Evolutionary conservation across 2,888 invertebrate genomes (phyloP).

Genomic region (Petrolisthes manimaculis): DNA sequence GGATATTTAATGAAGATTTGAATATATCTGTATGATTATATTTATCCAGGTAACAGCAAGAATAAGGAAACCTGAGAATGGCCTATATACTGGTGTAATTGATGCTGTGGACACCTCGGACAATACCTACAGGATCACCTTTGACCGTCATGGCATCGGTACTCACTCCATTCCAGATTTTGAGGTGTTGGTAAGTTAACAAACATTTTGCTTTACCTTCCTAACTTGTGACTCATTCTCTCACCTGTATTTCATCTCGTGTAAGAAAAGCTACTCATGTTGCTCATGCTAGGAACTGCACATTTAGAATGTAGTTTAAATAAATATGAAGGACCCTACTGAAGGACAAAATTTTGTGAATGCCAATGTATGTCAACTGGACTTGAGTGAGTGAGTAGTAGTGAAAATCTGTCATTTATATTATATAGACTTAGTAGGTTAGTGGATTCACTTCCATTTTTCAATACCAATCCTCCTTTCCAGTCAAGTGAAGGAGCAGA

Average conservation of each 20-base stretch:
- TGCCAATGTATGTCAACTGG: not conserved
- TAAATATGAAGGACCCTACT: not conserved
- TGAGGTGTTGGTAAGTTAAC: conserved; percentile 79
- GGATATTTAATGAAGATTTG: no score
- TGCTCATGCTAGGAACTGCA: no score
- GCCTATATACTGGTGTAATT: conserved; percentile 86
- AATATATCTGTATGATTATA: no score
- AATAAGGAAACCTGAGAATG: conserved; percentile 92
- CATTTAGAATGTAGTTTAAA: not conserved
- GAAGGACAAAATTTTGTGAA: not conserved
- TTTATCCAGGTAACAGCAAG: conserved; percentile 79
- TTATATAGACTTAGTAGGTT: not conserved
- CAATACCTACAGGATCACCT: conserved; percentile 93
- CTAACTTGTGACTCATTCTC: not conserved
- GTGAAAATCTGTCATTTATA: not conserved
- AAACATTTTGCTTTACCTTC: conserved; percentile 8
- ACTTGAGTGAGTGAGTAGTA: not conserved
- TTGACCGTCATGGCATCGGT: conserved; percentile 91
- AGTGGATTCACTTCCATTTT: not conserved
- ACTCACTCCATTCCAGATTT: conserved; percentile 96
- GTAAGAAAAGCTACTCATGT: not conserved
- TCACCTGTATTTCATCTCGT: conserved; percentile 11
- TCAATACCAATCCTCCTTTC: not conserved
- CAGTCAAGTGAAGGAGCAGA: conserved; percentile 90
- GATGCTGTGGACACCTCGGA: conserved; percentile 96